These are phyloP conservation scores for Pseudomyrmex gracilis DNA, from an alignment of 1,140 invertebrate species.

Conservation along the genomic window DNA sequence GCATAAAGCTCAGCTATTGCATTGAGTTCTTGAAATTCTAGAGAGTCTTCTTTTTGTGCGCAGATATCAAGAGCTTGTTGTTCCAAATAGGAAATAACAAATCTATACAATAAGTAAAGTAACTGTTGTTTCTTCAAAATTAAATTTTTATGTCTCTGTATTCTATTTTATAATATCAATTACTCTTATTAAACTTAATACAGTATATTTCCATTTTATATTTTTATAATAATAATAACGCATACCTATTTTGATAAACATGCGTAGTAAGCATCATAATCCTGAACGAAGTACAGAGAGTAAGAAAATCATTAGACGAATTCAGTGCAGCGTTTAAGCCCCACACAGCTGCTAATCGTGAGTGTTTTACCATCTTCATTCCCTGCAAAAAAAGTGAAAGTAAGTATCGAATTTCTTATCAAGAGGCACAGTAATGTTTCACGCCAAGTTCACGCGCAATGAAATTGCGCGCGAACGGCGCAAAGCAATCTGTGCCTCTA, in stretches of 20 bases:
- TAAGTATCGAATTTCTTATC: conserved; percentile 1
- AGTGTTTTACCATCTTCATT: conserved; percentile 82
- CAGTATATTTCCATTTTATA: too few relatives aligned
- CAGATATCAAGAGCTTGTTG: conserved; percentile 79
- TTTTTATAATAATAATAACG: too few relatives aligned
- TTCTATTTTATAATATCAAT: too few relatives aligned
- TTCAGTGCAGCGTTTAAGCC: conserved; percentile 84
- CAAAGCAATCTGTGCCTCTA: too few relatives aligned
- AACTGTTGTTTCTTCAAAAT: not conserved
- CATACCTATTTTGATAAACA: conserved; percentile 69
- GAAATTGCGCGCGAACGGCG: too few relatives aligned
- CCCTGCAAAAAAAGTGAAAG: conserved; percentile 47
- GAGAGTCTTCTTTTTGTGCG: conserved; percentile 74
- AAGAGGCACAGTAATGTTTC: too few relatives aligned
- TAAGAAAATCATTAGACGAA: conserved; percentile 84
- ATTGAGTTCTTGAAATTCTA: conserved; percentile 84
- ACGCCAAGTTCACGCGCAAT: too few relatives aligned
- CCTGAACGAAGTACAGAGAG: conserved; percentile 85
- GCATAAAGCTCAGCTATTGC: conserved; percentile 84
- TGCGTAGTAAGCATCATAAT: conserved; percentile 84
- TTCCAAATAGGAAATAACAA: conserved; percentile 71
- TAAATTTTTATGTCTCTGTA: not conserved
- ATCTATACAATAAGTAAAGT: conserved; percentile 54
- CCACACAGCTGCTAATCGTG: conserved; percentile 86
- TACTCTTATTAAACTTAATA: too few relatives aligned